Base-by-base conservation (phyloP, 2,797 vertebrate genomes). In the Loriculus beryllinus region DNA sequence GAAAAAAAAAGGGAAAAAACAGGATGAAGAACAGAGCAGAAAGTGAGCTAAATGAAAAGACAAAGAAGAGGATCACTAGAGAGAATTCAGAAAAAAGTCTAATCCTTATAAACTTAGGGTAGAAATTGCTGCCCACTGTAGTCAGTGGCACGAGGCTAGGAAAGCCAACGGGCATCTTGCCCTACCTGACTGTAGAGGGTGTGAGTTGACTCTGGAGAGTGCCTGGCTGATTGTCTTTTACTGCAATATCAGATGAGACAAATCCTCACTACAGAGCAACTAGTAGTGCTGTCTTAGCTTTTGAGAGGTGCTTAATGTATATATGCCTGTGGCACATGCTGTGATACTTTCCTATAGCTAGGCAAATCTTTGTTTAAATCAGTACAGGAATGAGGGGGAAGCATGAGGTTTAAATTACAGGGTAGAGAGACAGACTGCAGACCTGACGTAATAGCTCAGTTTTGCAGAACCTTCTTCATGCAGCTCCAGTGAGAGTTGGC, bases 381-480 rank as follows among this genome's bases (percentile, higher is more conserved):
- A 81, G 72, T 42, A 23, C 78, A 91, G 83, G 74, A 89, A 79
- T 31, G 67, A 90, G 45, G 37, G 42, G 72, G 31, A 90, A 88
- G 68, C 91, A 95, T 95, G 91, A 95, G 93, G 95, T 96, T 97
- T 95, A 87, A 94, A 96, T 96, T 96, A 95, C 82, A 91, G 91
- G 56, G 40, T 51, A 86, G 70, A 84, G 83, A 96, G 91, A 91
- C 91, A 95, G 92, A 86, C 93, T 95, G 89, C 89, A 95, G 95
- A 95, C 95, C 86, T 97, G 92, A 96, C 35, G 77, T 96, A 95
- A 96, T 91, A 96, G 72, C 63, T 93, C 47, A 94, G 90, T 93
- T 94, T 95, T 92, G 88, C 95, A 93, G 87, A 94, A 91, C 87
- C 70, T 96, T 94, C 92, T 86, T 92, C 93, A 76, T 88, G 67